Evolutionary conservation across 2,113 vertebrate species (phyloP).

Genomic region (Cavia aperea): DNA sequence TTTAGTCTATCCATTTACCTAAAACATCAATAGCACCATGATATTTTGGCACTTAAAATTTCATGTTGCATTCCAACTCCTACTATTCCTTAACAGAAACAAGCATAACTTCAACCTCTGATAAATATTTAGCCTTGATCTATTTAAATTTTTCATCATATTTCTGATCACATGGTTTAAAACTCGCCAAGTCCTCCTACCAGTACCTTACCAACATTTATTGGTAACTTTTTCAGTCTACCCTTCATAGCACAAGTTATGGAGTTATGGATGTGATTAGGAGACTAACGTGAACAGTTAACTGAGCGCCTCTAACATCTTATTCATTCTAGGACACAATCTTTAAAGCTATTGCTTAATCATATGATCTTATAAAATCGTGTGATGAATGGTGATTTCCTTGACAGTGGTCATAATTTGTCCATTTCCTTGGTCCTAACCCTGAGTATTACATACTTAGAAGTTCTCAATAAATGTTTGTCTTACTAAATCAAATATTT

Average conservation of each 20-base stretch:
- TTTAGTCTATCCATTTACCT: not conserved
- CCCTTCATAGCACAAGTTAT: not conserved
- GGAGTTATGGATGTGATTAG: not conserved
- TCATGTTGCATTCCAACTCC: not conserved
- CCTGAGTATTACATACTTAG: not conserved
- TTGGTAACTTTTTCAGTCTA: not conserved
- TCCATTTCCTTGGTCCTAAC: not conserved
- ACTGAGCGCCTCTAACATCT: not conserved
- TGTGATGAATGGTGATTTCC: not conserved
- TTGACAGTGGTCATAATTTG: not conserved
- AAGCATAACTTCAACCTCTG: not conserved
- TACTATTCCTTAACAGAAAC: not conserved
- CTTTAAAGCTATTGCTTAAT: not conserved
- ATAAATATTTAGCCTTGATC: not conserved
- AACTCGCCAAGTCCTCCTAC: not conserved
- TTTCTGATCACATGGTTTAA: not conserved
- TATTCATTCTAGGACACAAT: not conserved
- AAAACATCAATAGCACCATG: not conserved
- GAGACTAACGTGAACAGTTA: not conserved
- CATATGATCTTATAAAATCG: not conserved
- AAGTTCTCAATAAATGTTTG: not conserved
- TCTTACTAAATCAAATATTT: conserved; percentile 5
- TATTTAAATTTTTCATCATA: not conserved
- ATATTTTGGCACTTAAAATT: not conserved
- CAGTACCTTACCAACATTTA: not conserved